Evolutionary conservation across 2,888 invertebrate species (phyloP).

Genomic region (Lithophane socia): DNA sequence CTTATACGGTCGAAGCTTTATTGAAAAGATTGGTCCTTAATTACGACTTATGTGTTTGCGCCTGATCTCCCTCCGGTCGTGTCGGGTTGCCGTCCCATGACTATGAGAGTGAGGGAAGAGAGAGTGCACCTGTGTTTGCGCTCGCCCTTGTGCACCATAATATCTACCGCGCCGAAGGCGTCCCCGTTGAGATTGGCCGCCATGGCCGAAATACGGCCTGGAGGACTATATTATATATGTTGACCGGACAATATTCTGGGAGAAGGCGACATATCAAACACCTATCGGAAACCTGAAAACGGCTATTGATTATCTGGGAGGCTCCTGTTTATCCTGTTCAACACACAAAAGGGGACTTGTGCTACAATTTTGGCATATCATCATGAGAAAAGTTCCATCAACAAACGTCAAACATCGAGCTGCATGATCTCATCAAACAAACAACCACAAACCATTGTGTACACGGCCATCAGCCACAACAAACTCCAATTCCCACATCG

Average conservation of each 20-base stretch:
- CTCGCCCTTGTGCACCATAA: no score
- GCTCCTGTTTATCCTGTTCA: not conserved
- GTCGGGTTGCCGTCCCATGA: no score
- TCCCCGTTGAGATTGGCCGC: not conserved
- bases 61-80: no score
- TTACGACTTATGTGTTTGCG: no score
- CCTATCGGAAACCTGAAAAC: no score
- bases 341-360: not conserved
- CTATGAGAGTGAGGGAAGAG: not conserved
- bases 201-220: not conserved
- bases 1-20: no score
- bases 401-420: not conserved
- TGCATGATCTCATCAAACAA: not conserved
- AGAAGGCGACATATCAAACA: no score
- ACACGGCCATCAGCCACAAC: constrained; percentile 12
- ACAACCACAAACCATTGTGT: constrained; percentile 20
- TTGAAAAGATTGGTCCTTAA: no score
- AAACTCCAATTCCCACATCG: constrained; percentile 34
- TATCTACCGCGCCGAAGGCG: not conserved
- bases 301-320: no score
- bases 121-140: not conserved
- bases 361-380: not conserved
- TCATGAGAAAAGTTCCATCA: not conserved
- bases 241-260: no score
- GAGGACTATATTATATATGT: not conserved